These are phyloP conservation scores for Temnothorax ravouxi DNA, from an alignment of 2,888 invertebrate genomes.

Conservation along the genomic window DNA sequence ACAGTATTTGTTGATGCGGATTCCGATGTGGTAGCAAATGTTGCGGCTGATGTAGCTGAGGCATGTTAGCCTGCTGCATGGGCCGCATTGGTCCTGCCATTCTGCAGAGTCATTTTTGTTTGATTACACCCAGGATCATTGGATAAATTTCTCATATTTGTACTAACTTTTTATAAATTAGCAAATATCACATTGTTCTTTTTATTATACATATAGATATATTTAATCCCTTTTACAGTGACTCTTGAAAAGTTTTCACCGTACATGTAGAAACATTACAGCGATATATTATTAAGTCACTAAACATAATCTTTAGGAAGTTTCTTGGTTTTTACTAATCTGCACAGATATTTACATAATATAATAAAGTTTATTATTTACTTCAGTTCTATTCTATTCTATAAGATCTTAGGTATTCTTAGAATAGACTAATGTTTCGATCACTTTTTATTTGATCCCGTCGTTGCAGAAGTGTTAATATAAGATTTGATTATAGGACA, in stretches of 20 bases:
- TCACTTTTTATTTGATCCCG: neutral
- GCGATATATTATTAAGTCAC: neutral
- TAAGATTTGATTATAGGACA: conserved; percentile 39
- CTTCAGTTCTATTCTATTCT: neutral
- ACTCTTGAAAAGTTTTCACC: neutral
- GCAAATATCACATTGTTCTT: neutral
- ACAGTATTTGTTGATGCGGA: conserved; percentile 85
- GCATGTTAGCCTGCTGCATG: conserved; percentile 85
- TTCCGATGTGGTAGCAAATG: conserved; percentile 83
- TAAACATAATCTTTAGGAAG: neutral
- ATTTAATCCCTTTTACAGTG: neutral
- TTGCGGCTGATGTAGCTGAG: conserved; percentile 84
- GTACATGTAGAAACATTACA: neutral
- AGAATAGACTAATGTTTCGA: neutral
- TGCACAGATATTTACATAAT: neutral
- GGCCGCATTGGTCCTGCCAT: conserved; percentile 85
- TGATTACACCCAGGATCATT: neutral
- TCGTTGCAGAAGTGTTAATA: neutral
- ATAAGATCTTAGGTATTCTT: no score
- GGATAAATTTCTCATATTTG: neutral
- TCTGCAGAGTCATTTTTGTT: conserved; percentile 66
- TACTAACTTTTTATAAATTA: neutral
- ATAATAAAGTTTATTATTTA: neutral
- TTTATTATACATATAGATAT: neutral
- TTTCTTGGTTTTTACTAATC: neutral